phyloP scores from a whole-genome alignment of 2,888 invertebrate genomes.

The Microdon myrmicae region DNA sequence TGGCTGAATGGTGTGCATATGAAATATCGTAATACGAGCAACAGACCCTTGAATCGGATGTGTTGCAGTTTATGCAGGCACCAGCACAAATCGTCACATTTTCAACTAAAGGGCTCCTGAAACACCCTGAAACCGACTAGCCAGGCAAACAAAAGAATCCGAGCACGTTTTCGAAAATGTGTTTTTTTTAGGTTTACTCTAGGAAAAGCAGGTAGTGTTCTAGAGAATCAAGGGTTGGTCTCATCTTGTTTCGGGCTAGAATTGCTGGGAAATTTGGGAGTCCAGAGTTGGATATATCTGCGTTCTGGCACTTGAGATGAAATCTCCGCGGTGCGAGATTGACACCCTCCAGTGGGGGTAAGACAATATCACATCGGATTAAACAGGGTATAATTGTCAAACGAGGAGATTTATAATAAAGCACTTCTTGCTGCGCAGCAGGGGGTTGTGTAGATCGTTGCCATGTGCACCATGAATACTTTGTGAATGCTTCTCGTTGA shows the following conservation, averaged over 20 bases:
- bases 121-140: no score
- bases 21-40: background rate
- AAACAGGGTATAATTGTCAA: constrained; percentile 30
- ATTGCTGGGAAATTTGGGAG: no score
- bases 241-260: no score
- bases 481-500: no score
- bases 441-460: constrained; percentile 25
- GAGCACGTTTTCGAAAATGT: no score
- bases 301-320: constrained; percentile 42
- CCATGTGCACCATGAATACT: no score
- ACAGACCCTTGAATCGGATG: constrained; percentile 35
- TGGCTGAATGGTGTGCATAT: constrained; percentile 11
- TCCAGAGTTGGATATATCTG: constrained; percentile 8
- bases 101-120: constrained; percentile 40
- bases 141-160: constrained; percentile 10
- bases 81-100: constrained; percentile 46
- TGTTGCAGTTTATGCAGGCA: constrained; percentile 47
- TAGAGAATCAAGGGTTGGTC: constrained; percentile 29
- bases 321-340: constrained; percentile 19
- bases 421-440: constrained; percentile 25
- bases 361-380: constrained; percentile 37
- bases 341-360: constrained; percentile 36
- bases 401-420: constrained; percentile 16
- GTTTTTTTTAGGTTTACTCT: constrained; percentile 30
- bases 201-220: constrained; percentile 28